These are phyloP conservation scores for Acrobasis consociella DNA, from an alignment of 2,888 invertebrate species.

Conservation along the genomic window DNA sequence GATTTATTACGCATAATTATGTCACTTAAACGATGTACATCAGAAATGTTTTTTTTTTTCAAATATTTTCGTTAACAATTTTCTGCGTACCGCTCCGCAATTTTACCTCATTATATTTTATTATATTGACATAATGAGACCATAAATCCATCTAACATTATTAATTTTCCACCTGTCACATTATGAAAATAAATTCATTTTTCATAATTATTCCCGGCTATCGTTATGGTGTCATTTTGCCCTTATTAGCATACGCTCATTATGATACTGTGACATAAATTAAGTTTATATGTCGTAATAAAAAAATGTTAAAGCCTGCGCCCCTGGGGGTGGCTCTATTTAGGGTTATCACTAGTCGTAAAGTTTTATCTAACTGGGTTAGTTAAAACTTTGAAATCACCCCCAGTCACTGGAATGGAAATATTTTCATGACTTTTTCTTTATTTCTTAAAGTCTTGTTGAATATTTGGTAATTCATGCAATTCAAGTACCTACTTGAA, in stretches of 20 bases:
- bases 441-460: too few relatives aligned
- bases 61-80: too few relatives aligned
- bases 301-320: constrained; percentile 61
- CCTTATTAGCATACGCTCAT: constrained; percentile 74
- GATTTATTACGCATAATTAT: too few relatives aligned
- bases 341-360: constrained; percentile 18
- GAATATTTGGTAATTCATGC: too few relatives aligned
- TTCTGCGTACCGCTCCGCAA: too few relatives aligned
- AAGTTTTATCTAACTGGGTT: constrained; percentile 17
- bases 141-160: background rate
- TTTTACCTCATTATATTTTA: too few relatives aligned
- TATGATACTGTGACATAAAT: constrained; percentile 64
- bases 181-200: constrained; percentile 1
- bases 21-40: too few relatives aligned
- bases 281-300: constrained; percentile 71
- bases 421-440: background rate
- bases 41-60: too few relatives aligned
- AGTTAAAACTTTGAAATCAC: background rate
- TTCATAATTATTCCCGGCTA: constrained; percentile 17
- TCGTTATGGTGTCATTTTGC: constrained; percentile 51
- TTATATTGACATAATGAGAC: too few relatives aligned
- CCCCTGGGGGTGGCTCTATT: constrained; percentile 45
- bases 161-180: constrained; percentile 14
- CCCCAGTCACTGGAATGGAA: background rate
- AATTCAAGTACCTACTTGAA: too few relatives aligned